These are phyloP conservation scores for Epinotia demarniana DNA, from an alignment of 2,888 invertebrate species.

Conservation along the genomic window DNA sequence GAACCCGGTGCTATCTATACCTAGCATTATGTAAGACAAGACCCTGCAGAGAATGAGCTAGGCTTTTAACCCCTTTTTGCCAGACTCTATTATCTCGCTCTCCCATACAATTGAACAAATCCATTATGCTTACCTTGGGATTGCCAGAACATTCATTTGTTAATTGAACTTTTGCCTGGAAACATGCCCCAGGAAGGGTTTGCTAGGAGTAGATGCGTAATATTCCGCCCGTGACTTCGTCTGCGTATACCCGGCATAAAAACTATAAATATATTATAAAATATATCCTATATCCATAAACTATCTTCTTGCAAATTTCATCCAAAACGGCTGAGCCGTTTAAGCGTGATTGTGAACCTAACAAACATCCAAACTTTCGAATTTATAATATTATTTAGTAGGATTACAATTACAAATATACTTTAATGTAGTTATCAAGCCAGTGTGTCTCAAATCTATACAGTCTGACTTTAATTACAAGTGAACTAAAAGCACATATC, in stretches of 20 bases:
- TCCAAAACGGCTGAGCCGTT: too few species aligned
- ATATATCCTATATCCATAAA: too few species aligned
- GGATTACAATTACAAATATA: neutral
- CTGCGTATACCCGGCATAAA: too few species aligned
- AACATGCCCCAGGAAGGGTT: neutral
- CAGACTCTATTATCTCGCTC: constrained; percentile 10
- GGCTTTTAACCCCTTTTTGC: constrained; percentile 8
- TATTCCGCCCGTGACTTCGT: neutral
- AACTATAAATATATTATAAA: too few species aligned
- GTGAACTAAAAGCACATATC: neutral
- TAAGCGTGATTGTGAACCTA: too few species aligned
- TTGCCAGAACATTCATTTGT: constrained; percentile 9
- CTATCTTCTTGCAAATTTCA: too few species aligned
- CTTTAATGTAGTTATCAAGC: neutral
- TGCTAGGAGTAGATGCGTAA: neutral
- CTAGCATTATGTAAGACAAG: neutral
- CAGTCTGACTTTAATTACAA: neutral
- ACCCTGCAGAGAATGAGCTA: constrained; percentile 2
- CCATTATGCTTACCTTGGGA: constrained; percentile 16
- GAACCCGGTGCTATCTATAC: neutral
- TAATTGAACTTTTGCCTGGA: constrained; percentile 22
- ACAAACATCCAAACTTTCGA: too few species aligned
- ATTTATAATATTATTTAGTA: too few species aligned
- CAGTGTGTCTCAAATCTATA: neutral
- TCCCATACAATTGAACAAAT: constrained; percentile 20